Evolutionary conservation across 2,797 vertebrate species (phyloP).

Genomic region (Molothrus ater): DNA sequence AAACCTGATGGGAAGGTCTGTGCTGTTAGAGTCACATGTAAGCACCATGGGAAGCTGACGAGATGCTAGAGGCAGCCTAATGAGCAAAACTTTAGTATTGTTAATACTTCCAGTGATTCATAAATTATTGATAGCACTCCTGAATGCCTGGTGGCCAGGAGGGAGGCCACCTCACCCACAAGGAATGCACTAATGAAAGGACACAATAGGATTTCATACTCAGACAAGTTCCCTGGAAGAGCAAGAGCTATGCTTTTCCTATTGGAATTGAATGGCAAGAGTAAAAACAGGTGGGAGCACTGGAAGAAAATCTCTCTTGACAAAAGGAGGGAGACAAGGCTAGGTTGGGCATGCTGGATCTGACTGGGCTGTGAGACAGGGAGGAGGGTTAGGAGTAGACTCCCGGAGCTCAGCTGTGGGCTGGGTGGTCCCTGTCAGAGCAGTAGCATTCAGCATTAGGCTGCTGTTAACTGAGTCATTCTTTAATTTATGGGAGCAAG

Average conservation of each 20-base stretch:
- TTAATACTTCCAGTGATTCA: conserved; percentile 19
- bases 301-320: not conserved
- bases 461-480: conserved; percentile 7
- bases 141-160: not conserved
- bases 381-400: not conserved
- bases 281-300: not conserved
- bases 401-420: fast-evolving
- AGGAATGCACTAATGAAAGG: not conserved
- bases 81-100: not conserved
- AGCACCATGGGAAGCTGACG: not conserved
- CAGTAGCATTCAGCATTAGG: not conserved
- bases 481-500: not conserved
- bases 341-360: not conserved
- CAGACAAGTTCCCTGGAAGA: not conserved
- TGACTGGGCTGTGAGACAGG: not conserved
- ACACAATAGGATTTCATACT: not conserved
- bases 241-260: not conserved
- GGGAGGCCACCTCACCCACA: not conserved
- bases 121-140: conserved; percentile 23
- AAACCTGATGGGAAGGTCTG: not conserved
- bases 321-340: not conserved
- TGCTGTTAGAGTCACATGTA: not conserved
- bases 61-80: not conserved
- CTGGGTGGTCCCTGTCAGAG: not conserved
- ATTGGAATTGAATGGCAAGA: not conserved